phyloP scores from a whole-genome alignment of 2,113 vertebrate species.

The Rana temporaria region DNA sequence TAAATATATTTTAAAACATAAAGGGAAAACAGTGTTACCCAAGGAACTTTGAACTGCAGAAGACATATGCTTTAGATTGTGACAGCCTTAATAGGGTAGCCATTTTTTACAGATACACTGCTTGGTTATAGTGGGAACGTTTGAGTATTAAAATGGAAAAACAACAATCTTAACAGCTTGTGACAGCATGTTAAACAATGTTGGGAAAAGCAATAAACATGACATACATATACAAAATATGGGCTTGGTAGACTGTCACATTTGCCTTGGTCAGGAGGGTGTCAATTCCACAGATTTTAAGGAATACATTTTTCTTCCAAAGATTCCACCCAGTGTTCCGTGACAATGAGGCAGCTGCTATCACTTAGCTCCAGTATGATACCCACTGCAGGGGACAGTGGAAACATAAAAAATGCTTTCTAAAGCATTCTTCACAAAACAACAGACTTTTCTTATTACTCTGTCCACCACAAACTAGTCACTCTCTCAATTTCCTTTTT shows the following conservation, averaged over 20 bases:
- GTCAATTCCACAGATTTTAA: slow-evolving; percentile 17
- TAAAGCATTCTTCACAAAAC: slow-evolving; percentile 39
- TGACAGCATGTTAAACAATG: slow-evolving; percentile 50
- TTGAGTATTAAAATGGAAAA: slow-evolving; percentile 32
- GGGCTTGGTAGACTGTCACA: slow-evolving; percentile 17
- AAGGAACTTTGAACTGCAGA: neutral
- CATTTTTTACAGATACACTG: neutral
- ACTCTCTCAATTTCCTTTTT: neutral
- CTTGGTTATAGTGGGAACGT: slow-evolving; percentile 24
- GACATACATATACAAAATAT: slow-evolving; percentile 34
- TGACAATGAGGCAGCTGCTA: slow-evolving; percentile 52
- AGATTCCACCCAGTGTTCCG: slow-evolving; percentile 52
- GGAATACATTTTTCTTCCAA: slow-evolving; percentile 30
- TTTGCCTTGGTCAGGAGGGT: slow-evolving; percentile 29
- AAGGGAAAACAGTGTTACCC: neutral
- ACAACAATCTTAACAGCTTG: slow-evolving; percentile 30
- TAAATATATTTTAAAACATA: too few species aligned
- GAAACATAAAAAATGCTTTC: slow-evolving; percentile 42
- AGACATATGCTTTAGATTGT: slow-evolving; percentile 28
- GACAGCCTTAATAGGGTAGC: slow-evolving; percentile 7
- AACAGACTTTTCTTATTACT: slow-evolving; percentile 29
- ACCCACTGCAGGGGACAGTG: slow-evolving; percentile 49
- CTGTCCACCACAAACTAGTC: slow-evolving; percentile 28
- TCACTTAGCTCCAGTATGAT: slow-evolving; percentile 41
- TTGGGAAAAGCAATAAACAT: slow-evolving; percentile 46